Conservation (phyloP, 2,113 vertebrate species). For the Candoia aspera region DNA sequence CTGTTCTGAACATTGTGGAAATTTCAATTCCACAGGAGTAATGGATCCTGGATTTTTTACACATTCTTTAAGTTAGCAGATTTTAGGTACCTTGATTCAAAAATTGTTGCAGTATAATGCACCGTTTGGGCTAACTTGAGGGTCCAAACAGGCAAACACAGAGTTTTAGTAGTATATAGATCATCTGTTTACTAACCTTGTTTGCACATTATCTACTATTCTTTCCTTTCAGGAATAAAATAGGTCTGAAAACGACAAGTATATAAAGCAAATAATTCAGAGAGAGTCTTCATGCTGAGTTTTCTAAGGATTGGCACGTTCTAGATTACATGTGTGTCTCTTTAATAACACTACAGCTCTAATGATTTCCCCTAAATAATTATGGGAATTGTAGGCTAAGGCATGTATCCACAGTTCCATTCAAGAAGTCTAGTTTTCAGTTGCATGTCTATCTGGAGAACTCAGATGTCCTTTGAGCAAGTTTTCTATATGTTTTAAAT, state of each 20-base stretch:
- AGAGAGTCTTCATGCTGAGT: conserved; percentile 28
- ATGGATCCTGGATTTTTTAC: no score
- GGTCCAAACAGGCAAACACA: no score
- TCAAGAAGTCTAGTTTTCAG: neutral
- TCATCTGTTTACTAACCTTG: conserved; percentile 27
- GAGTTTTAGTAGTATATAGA: no score
- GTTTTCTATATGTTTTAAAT: conserved; percentile 36
- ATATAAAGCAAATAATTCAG: conserved; percentile 35
- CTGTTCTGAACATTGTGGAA: no score
- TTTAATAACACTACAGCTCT: neutral
- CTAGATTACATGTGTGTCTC: neutral
- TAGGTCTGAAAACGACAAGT: conserved; percentile 53
- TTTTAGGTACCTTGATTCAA: no score
- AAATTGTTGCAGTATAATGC: no score
- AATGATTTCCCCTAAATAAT: neutral
- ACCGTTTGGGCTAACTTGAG: no score
- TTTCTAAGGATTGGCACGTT: conserved; percentile 17
- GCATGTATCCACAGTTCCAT: neutral
- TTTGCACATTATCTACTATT: neutral
- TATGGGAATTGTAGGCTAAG: neutral
- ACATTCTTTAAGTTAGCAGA: no score
- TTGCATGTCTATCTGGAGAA: neutral
- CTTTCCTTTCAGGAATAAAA: neutral
- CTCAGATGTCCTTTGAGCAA: neutral
- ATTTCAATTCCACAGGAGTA: no score